Base-by-base conservation (phyloP, 2,888 invertebrate genomes). In the Idaea aversata region DNA sequence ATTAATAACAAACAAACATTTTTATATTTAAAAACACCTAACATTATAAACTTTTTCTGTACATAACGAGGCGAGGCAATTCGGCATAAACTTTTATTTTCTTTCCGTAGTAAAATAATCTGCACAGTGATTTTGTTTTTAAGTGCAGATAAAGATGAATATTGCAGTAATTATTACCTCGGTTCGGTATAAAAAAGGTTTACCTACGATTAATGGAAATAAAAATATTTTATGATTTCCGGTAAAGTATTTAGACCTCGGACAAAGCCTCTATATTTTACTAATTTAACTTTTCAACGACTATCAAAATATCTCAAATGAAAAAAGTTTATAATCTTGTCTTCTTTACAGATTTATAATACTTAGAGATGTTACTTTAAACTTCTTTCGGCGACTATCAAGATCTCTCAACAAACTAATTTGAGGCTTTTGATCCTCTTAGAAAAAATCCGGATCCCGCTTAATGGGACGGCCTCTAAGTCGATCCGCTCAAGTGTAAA, bases 401-500 rank as follows among this genome's bases (percentile, higher is more conserved):
- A 59, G 34, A 25, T 59, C 13, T 25, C 25, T 7, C 34, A 59
- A 59, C 13, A 15, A 25, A 7, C 59, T 59, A 59, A 73, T 73
- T 69, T 68, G 69, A 73, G 69, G 67, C 74, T 67, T 63, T 70
- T 61, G 71, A 73, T 67, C 72, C 59, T 59, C 59, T 74, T 70
- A 67, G 66, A 70, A 63, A 72, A 72, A 74, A 75, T 74, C 72
- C 72, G 72, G 62, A 70, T 68, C 77, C 72, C 75, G 77, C 77
- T 75, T 78, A 78, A 78, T 76, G 75, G 74, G 72, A 69, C 67
- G 70, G 67, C 65, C 66, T 73, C 68, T 67, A 70, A 71, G 71
- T 72, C 71, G 73, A 69, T 68, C 72, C 68, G 63, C 34, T 59
- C 59, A 34, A 72, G 65, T 73, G 73, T 72, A 73, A 71, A 71